A percentile compares a stretch with the other conserved stretches of the same genome.
These are phyloP conservation scores for Drosophila punjabiensis DNA, from an alignment of 1,140 invertebrate species.

Conservation along the genomic window DNA sequence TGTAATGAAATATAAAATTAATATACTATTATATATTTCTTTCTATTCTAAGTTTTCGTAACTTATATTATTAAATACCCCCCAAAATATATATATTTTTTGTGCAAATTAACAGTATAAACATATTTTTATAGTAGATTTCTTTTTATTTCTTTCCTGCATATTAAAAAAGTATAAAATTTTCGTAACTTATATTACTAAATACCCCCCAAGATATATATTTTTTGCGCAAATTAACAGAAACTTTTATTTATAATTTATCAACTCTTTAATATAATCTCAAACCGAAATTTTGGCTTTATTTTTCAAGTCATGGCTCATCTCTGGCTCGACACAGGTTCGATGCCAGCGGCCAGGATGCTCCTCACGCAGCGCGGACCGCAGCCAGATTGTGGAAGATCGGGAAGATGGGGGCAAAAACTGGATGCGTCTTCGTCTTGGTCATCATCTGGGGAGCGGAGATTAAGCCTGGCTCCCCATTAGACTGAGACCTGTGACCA, in stretches of 20 bases:
- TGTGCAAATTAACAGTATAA: too few species aligned
- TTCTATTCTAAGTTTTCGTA: too few species aligned
- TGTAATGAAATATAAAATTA: too few species aligned
- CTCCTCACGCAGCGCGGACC: slow-evolving; percentile 17
- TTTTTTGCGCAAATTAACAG: background rate
- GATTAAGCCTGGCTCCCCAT: slow-evolving; percentile 69
- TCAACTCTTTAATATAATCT: background rate
- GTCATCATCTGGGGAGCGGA: slow-evolving; percentile 43
- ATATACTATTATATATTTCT: too few species aligned
- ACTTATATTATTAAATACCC: too few species aligned
- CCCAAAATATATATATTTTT: too few species aligned
- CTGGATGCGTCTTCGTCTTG: slow-evolving; percentile 19
- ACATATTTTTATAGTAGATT: too few species aligned
- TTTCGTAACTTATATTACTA: background rate
- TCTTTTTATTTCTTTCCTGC: too few species aligned
- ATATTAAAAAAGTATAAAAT: too few species aligned
- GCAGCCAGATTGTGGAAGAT: slow-evolving; percentile 2
- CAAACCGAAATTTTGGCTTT: background rate
- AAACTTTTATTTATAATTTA: background rate
- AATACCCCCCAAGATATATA: background rate
- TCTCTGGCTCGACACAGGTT: background rate
- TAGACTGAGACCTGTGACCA: slow-evolving; percentile 76
- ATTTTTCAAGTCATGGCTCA: background rate
- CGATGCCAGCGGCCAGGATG: slow-evolving; percentile 30
- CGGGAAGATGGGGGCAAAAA: slow-evolving; percentile 14